Evolutionary conservation across 2,797 vertebrate genomes (phyloP).

Genomic region (Novumbra hubbsi): DNA sequence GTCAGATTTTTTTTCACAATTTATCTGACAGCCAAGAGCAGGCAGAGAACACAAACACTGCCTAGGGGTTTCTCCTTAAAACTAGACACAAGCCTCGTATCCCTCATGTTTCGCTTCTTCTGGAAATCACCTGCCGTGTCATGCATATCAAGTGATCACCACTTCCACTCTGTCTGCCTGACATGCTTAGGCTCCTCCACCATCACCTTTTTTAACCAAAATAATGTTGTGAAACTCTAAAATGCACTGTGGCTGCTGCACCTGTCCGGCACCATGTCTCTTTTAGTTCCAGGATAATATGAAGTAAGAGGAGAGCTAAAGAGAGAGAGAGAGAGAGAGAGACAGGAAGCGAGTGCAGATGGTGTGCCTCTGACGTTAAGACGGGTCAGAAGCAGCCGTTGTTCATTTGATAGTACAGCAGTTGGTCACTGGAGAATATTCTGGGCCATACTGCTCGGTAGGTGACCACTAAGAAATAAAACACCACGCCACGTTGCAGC

Average conservation of each 20-base stretch:
- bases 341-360: background rate
- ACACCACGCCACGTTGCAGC: background rate
- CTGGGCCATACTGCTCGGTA: background rate
- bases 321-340: background rate
- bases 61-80: slow-evolving; percentile 66
- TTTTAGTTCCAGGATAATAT: background rate
- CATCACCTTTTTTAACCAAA: slow-evolving; percentile 26
- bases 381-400: background rate
- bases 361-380: background rate
- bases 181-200: slow-evolving; percentile 36
- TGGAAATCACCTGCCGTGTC: slow-evolving; percentile 65
- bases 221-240: background rate
- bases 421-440: background rate
- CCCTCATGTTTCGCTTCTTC: slow-evolving; percentile 52
- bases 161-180: slow-evolving; percentile 32
- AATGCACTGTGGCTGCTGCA: slow-evolving; percentile 3
- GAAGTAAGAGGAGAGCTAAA: background rate
- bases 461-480: background rate
- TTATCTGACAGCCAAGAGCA: slow-evolving; percentile 63
- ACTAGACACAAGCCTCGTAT: slow-evolving; percentile 68
- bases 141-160: slow-evolving; percentile 66
- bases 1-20: slow-evolving; percentile 43
- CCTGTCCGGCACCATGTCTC: background rate
- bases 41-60: slow-evolving; percentile 66
- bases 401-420: background rate